A percentile compares a stretch with the other conserved stretches of the same genome.
phyloP scores from a whole-genome alignment of 2,797 vertebrate species.

The Paedocypris micromegethes region DNA sequence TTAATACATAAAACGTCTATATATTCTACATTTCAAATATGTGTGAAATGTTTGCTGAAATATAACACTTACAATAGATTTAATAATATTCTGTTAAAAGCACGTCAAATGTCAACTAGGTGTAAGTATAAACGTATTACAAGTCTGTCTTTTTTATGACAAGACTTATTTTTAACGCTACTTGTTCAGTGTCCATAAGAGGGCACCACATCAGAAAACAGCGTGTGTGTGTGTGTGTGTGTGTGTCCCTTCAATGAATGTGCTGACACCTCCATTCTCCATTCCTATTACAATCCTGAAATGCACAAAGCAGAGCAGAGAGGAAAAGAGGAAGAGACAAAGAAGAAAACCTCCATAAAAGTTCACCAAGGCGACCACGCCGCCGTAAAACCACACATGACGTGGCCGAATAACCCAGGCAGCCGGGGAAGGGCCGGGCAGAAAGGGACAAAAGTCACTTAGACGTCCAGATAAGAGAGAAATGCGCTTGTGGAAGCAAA shows the following conservation, averaged over 20 bases:
- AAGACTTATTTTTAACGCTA: too few species aligned
- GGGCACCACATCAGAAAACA: slow-evolving; percentile 47
- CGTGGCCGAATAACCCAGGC: slow-evolving; percentile 17
- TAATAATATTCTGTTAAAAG: too few species aligned
- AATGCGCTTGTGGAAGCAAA: slow-evolving; percentile 8
- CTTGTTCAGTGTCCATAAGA: slow-evolving; percentile 56
- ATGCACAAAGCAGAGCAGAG: slow-evolving; percentile 61
- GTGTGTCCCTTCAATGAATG: slow-evolving; percentile 49
- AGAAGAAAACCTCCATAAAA: slow-evolving; percentile 2
- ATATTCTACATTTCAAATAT: too few species aligned
- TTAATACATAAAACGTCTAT: too few species aligned
- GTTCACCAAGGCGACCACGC: background rate
- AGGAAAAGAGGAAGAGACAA: background rate
- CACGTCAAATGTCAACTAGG: too few species aligned
- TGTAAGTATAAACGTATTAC: too few species aligned
- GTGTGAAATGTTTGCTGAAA: too few species aligned
- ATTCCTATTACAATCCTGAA: slow-evolving; percentile 69
- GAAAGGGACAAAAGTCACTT: slow-evolving; percentile 30
- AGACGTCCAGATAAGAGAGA: slow-evolving; percentile 21
- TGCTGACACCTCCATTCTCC: slow-evolving; percentile 66
- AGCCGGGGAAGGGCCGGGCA: slow-evolving; percentile 15
- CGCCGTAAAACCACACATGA: slow-evolving; percentile 31
- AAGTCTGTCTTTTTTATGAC: too few species aligned
- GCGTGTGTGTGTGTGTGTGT: slow-evolving; percentile 9
- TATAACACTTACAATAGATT: too few species aligned